These are phyloP conservation scores for Cettia cetti DNA, from an alignment of 2,113 vertebrate genomes.

Conservation along the genomic window DNA sequence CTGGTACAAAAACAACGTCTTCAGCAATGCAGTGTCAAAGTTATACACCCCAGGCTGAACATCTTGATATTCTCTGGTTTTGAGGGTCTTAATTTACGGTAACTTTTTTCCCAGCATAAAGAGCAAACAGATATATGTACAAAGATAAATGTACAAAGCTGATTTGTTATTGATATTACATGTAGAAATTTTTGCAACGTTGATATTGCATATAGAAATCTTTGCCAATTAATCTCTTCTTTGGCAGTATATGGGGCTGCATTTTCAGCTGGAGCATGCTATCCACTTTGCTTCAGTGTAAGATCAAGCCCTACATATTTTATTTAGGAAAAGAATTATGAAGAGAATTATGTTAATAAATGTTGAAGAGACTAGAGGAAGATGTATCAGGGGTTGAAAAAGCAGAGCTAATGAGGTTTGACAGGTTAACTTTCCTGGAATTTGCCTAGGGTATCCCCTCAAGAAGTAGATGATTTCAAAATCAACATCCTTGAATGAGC, in stretches of 20 bases:
- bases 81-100: not conserved
- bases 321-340: not conserved
- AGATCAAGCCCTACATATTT: slow-evolving; percentile 25
- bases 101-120: not conserved
- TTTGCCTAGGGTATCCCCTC: slow-evolving; percentile 52
- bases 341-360: slow-evolving; percentile 21
- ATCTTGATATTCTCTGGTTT: not conserved
- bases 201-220: not conserved
- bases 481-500: slow-evolving; percentile 36
- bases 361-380: slow-evolving; percentile 27
- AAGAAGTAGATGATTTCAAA: slow-evolving; percentile 52
- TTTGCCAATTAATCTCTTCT: not conserved
- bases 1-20: not conserved
- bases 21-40: not conserved
- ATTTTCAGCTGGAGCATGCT: not conserved
- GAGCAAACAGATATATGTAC: not conserved
- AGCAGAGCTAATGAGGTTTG: slow-evolving; percentile 50
- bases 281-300: not conserved
- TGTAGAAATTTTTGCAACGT: not conserved
- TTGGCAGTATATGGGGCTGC: not conserved
- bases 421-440: slow-evolving; percentile 43
- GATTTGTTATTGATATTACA: not conserved
- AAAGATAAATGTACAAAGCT: not conserved
- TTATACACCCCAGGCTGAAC: not conserved
- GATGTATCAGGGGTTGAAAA: slow-evolving; percentile 5